These are phyloP conservation scores for Macquaria ambigua DNA, from an alignment of 2,113 vertebrate genomes.

Conservation along the genomic window DNA sequence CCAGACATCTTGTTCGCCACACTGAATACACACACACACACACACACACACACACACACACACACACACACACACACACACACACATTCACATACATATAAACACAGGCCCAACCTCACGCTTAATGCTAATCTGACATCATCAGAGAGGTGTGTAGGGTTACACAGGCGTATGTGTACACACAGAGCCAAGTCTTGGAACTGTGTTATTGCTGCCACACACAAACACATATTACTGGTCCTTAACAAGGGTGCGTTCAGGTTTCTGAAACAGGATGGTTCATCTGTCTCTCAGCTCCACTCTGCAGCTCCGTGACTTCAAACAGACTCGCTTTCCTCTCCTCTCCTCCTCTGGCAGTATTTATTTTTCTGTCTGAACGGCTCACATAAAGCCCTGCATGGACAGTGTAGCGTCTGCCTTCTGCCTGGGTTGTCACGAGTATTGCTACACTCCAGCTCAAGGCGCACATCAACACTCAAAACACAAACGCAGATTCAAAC, in stretches of 20 bases:
- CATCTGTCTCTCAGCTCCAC: conserved; percentile 72
- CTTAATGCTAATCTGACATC: conserved; percentile 87
- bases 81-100: conserved; percentile 45
- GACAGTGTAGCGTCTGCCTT: conserved; percentile 57
- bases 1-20: conserved; percentile 78
- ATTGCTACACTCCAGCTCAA: conserved; percentile 1
- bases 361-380: conserved; percentile 82
- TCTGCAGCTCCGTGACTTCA: conserved; percentile 71
- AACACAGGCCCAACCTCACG: conserved; percentile 64
- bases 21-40: conserved; percentile 51
- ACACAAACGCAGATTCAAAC: conserved; percentile 1
- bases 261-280: conserved; percentile 80
- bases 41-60: too few species aligned
- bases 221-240: conserved; percentile 79
- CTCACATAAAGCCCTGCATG: conserved; percentile 63
- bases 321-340: conserved; percentile 69
- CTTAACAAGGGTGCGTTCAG: conserved; percentile 79
- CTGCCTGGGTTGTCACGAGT: conserved; percentile 29
- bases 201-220: conserved; percentile 80
- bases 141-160: conserved; percentile 76
- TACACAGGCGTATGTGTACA: conserved; percentile 69
- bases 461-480: conserved; percentile 16
- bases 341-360: conserved; percentile 64
- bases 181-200: conserved; percentile 67
- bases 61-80: too few species aligned